Base-by-base conservation (phyloP, 2,888 invertebrate species). In the Harpalus rubripes region DNA sequence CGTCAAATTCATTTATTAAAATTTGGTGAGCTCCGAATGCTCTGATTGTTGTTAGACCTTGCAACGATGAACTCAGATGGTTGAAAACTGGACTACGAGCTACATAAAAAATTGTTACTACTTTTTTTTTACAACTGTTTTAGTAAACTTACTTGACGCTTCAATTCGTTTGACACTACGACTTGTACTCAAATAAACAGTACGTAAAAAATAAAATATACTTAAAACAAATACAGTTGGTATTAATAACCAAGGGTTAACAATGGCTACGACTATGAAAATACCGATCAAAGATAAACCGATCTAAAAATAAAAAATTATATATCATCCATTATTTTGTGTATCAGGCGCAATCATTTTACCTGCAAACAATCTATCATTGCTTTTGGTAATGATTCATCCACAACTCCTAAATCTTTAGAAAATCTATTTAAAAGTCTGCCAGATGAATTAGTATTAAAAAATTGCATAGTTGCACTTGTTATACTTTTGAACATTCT, bases 41-140 rank as follows among this genome's bases (percentile, higher is more conserved):
- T 86, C 96, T 91, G 15, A 96, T 95, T 0, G 96, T 95, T n/a
- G 94, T 92, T 26, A 96, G 90, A 1, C 96, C 96, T 89, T 95
- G 94, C 2, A 96, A 90, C 0, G 95, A 94, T n/a, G 95, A 94
- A 87, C 94, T 95, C 74, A 96, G 90, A 88, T 96, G 96, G 0
- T 94, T 93, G 89, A 95, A 96, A 0, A 96, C 94, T 1, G 96
- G 96, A 88, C 95, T 95, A 93, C 92, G 91, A 92, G 95, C 96
- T 96, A 52, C 32, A 32, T 32, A 52, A 52, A 12, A 52, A 52
- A 52, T 52, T 0, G 44, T 52, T 52, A 52, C 44, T 52, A 8
- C 8, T 10, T 10, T 1, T 8, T 12, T 12, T 52, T 8, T 4
- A n/a, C 15, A 32, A 5, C 41, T 12, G 26, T 39, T 41, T 68